phyloP scores from a whole-genome alignment of 2,113 vertebrate genomes.

The Plestiodon gilberti region DNA sequence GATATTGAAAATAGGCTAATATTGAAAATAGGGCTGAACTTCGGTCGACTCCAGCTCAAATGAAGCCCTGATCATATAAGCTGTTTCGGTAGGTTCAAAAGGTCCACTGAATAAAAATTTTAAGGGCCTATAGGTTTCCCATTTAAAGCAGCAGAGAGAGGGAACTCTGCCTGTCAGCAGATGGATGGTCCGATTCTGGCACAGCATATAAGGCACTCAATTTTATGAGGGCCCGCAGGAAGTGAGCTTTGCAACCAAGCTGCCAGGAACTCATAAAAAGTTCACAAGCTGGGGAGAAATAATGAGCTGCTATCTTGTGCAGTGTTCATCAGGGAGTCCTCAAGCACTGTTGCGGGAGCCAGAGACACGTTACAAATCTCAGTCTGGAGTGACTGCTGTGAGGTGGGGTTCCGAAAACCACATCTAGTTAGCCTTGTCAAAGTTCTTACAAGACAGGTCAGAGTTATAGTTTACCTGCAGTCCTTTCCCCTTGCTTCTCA shows the following conservation, averaged over 20 bases:
- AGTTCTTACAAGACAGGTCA: slow-evolving; percentile 23
- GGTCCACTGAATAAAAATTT: slow-evolving; percentile 17
- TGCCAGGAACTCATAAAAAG: slow-evolving; percentile 12
- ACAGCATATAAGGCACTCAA: neutral
- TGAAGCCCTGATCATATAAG: neutral
- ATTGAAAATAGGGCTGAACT: no score
- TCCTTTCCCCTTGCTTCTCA: neutral
- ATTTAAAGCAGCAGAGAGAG: neutral
- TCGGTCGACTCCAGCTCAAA: neutral
- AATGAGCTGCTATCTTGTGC: neutral
- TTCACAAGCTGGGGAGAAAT: slow-evolving; percentile 17
- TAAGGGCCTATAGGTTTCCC: slow-evolving; percentile 9
- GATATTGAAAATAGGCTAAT: neutral
- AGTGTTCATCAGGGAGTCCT: slow-evolving; percentile 37
- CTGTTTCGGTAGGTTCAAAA: slow-evolving; percentile 18
- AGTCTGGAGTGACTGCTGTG: neutral
- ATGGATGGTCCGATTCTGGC: slow-evolving; percentile 25
- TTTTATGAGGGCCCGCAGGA: slow-evolving; percentile 20
- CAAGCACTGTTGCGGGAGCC: neutral
- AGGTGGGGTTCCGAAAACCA: slow-evolving; percentile 34
- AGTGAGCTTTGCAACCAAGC: neutral
- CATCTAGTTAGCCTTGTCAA: slow-evolving; percentile 26
- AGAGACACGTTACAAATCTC: slow-evolving; percentile 1
- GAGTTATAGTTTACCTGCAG: neutral
- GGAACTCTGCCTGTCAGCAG: neutral